Base-by-base conservation (phyloP, 2,888 invertebrate species). In the Marronus borbonicus region DNA sequence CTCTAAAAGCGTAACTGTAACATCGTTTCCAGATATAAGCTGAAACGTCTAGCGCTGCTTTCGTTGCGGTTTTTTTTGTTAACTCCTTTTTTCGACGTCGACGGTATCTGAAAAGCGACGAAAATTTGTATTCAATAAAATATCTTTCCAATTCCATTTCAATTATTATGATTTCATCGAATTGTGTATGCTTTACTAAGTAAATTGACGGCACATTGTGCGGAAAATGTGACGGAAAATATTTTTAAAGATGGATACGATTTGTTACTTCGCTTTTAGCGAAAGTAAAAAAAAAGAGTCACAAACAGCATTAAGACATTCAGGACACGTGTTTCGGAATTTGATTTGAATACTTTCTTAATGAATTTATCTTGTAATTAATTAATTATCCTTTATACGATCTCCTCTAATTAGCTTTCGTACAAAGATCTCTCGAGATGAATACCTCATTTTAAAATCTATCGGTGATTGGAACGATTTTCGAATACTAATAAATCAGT, bases 61-160 rank as follows among this genome's bases (percentile, higher is more conserved):
- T 7, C 60, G 28, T 28, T 17, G 20, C 52, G 52, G 17, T 17
- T 55, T 55, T 17, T 17, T 17, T 17, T 17, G 17, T 55, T 17
- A 55, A 17, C 17, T 44, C 44, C 44, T 44, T 44, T 44, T 44
- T 44, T 44, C 44, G 8, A 44, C 44, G 44, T 8, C 44, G 44
- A 44, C 44, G 7, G 44, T 44, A 12, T 44, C 12, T 44, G 44
- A 12, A 44, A 44, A 44, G 44, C 44, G 44, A 44, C 44, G 12
- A 55, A n/a, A 55, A 55, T 55, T 55, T 55, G 52, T 55, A 55
- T 55, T 55, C 52, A 17, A 55, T 55, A 55, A 17, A 55, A 55
- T 55, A 55, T 55, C 17, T 55, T 17, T 17, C 17, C 52, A 55
- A 17, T 55, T 55, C 52, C 52, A 55, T 55, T n/a, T n/a, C 52